Base-by-base conservation (phyloP, 2,797 vertebrate species). In the Peromyscus melanophrys region DNA sequence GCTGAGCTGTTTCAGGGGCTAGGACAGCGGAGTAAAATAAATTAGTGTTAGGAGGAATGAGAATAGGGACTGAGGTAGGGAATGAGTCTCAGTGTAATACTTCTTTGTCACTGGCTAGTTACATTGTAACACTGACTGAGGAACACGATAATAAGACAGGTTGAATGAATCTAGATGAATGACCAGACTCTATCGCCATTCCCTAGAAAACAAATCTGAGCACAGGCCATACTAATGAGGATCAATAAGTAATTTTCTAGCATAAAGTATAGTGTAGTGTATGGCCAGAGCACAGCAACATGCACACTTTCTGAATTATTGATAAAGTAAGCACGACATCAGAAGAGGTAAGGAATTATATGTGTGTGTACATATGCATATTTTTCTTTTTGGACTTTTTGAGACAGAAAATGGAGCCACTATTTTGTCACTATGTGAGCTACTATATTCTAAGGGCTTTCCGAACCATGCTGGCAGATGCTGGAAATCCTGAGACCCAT, bases 121-220 rank as follows among this genome's bases (percentile, higher is more conserved):
- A 27, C 71, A 16, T 84, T 89, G 27, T n/a, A 96, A 19, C 57
- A 95, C 1, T 95, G 77, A 80, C 23, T 65, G 3, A 83, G 40
- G 52, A 92, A 19, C 19, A 87, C 27, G 17, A n/a, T n/a, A 43
- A 49, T 77, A 31, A 23, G 12, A 69, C 29, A 77, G n/a, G 5
- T 43, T 96, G 69, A 93, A 91, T 92, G 57, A 89, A 2, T 69
- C 29, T n/a, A 63, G 29, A 21, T 34, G 27, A 93, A 83, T 63
- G 57, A 69, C 52, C 55, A 85, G 73, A 96, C 92, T 96, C 43
- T 73, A 85, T 73, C 77, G 86, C 49, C 13, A 27, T 40, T 23
- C 29, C 46, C 37, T 78, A 10, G 34, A 34, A 95, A 93, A 43
- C 46, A 95, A 90, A 90, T 93, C 31, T 93, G 40, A 90, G 25